These are phyloP conservation scores for Drosophila kanekoi DNA, from an alignment of 2,888 invertebrate genomes.

Conservation along the genomic window DNA sequence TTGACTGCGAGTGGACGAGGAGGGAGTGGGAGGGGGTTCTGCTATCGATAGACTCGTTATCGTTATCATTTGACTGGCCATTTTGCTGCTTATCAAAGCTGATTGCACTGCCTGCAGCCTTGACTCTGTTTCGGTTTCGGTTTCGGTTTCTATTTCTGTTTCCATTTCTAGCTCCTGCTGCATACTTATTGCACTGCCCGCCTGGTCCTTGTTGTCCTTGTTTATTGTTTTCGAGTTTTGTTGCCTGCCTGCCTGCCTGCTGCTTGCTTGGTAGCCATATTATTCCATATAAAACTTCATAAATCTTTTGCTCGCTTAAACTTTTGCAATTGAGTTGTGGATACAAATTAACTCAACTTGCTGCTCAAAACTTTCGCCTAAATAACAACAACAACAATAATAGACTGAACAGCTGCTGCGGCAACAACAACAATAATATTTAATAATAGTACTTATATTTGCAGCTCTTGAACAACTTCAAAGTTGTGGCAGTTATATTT, in stretches of 20 bases:
- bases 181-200: slow-evolving; percentile 43
- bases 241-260: slow-evolving; percentile 18
- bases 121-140: slow-evolving; percentile 8
- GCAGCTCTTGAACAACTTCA: slow-evolving; percentile 2
- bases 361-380: slow-evolving; percentile 69
- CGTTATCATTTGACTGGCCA: slow-evolving; percentile 73
- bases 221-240: slow-evolving; percentile 59
- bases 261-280: slow-evolving; percentile 45
- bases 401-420: slow-evolving; percentile 18
- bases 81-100: slow-evolving; percentile 78
- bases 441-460: slow-evolving; percentile 23
- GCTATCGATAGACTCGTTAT: slow-evolving; percentile 68
- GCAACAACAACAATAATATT: slow-evolving; percentile 39
- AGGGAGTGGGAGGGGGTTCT: not conserved
- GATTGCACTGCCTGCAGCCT: slow-evolving; percentile 72
- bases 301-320: slow-evolving; percentile 78
- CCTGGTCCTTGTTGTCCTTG: slow-evolving; percentile 46
- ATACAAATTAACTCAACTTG: slow-evolving; percentile 80
- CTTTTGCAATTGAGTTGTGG: slow-evolving; percentile 80
- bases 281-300: slow-evolving; percentile 78
- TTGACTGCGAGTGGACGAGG: slow-evolving; percentile 3
- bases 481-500: slow-evolving; percentile 2
- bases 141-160: slow-evolving; percentile 1
- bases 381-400: slow-evolving; percentile 54
- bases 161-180: slow-evolving; percentile 5